Base-by-base conservation (phyloP, 1,140 invertebrate genomes). In the Drosophila chauvacae region DNA sequence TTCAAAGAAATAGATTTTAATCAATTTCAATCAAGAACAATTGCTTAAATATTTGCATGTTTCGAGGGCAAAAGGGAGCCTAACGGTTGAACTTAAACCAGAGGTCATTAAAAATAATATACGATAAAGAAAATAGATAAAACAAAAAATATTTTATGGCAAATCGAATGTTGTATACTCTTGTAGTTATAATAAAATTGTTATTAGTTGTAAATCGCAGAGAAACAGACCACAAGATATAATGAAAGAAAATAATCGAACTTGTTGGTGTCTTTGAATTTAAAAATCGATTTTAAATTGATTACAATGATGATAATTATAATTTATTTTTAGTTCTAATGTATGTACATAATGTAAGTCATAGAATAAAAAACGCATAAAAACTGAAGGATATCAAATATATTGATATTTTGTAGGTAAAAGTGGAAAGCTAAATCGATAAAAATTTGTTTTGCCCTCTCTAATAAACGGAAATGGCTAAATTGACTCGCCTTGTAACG, bases 1-100 rank as follows among this genome's bases (percentile, higher is more conserved):
- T 50, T 59, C 47, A n/a, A 50, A 45, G 35, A 72, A 79, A 79
- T 79, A 51, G 76, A 70, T 37, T 53, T 53, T 71, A 79, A 78
- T 78, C 75, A 79, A 78, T 72, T 58, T 77, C 58, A 78, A 78
- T 78, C 58, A 58, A 50, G 7, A 20, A 62, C 74, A 78, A 78
- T 78, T 78, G 58, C 18, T 14, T 14, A 44, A 42, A 58, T 37
- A 61, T 77, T 56, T 70, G 57, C 73, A 70, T 66, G 51, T 76
- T 64, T 66, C 18, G 44, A 45, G 35, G 23, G 51, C 39, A 7
- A 10, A 51, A 44, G 35, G 7, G 16, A 39, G 33, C n/a, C 23
- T 1, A 35, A 28, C 18, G 18, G 10, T 14, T 11, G n/a, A 35
- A 35, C 18, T 53, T 20, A 37, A 53, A 4, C 1, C 3, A 53